phyloP scores from a whole-genome alignment of 1,140 invertebrate genomes.

The Drosophila neocordata region DNA sequence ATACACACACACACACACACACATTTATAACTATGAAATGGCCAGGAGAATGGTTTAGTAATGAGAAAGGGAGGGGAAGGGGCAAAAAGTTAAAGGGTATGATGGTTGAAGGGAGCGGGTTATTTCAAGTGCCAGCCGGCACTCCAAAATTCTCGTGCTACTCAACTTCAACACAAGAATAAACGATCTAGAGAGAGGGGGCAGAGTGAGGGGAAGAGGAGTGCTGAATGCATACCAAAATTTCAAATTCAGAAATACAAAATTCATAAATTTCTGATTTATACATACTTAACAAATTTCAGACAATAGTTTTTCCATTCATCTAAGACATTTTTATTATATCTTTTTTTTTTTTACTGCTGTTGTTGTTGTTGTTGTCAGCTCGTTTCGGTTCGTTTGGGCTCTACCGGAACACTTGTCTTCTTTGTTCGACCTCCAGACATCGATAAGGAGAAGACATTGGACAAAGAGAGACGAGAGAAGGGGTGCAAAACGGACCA shows the following conservation, averaged over 20 bases:
- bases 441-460: constrained; percentile 1
- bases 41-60: not conserved
- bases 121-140: constrained; percentile 50
- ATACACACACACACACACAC: constrained; percentile 27
- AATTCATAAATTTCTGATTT: constrained; percentile 73
- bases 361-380: constrained; percentile 20
- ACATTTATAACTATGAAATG: not conserved
- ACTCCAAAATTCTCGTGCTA: constrained; percentile 43
- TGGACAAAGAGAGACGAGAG: not conserved
- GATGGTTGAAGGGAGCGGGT: constrained; percentile 32
- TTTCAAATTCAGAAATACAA: constrained; percentile 35
- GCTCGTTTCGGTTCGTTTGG: constrained; percentile 25
- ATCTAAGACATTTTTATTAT: constrained; percentile 38
- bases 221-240: not conserved
- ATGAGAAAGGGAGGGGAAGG: too few relatives aligned
- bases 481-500: not conserved
- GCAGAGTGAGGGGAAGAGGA: too few relatives aligned
- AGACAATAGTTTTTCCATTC: constrained; percentile 71
- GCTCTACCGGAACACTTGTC: constrained; percentile 68
- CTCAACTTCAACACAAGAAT: constrained; percentile 23
- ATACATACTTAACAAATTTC: constrained; percentile 44
- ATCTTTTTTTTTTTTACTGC: constrained; percentile 4
- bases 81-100: not conserved
- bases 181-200: too few relatives aligned
- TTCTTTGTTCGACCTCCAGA: constrained; percentile 30